These are phyloP conservation scores for Sinella curviseta DNA, from an alignment of 1,140 invertebrate species.

Conservation along the genomic window DNA sequence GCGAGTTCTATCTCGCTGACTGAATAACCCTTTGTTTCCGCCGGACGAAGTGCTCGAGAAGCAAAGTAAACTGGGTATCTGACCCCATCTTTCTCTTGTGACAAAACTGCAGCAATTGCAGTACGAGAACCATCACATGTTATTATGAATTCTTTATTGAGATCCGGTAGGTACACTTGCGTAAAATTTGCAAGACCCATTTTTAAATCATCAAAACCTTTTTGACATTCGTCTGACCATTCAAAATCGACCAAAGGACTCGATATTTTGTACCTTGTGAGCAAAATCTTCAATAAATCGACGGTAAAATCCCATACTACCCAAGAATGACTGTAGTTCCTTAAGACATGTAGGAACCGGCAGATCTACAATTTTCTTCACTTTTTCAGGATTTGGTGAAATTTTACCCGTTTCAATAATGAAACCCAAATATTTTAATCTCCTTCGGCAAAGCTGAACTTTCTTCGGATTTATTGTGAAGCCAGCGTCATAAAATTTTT, in stretches of 20 bases:
- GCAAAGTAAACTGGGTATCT: slow-evolving; percentile 55
- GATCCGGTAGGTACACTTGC: slow-evolving; percentile 47
- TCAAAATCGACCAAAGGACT: slow-evolving; percentile 37
- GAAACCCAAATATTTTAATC: slow-evolving; percentile 54
- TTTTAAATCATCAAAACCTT: slow-evolving; percentile 46
- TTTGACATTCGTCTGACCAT: slow-evolving; percentile 38
- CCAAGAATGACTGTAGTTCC: slow-evolving; percentile 56
- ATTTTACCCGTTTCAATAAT: too few species aligned
- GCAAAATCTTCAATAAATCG: slow-evolving; percentile 55
- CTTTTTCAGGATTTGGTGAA: too few species aligned
- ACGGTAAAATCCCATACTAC: slow-evolving; percentile 57
- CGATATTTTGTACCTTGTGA: slow-evolving; percentile 48
- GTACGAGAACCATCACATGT: slow-evolving; percentile 49
- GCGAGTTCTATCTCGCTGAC: slow-evolving; percentile 59
- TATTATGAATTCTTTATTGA: slow-evolving; percentile 50
- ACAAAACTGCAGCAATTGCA: slow-evolving; percentile 52
- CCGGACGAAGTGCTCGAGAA: slow-evolving; percentile 52
- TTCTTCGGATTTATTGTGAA: slow-evolving; percentile 51
- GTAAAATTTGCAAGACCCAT: slow-evolving; percentile 37
- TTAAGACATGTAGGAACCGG: slow-evolving; percentile 51
- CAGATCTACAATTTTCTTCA: slow-evolving; percentile 51
- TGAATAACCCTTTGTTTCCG: slow-evolving; percentile 56
- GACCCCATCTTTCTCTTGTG: slow-evolving; percentile 44
- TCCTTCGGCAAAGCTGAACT: too few species aligned
- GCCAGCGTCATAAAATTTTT: slow-evolving; percentile 11